These are phyloP conservation scores for Petrocephalus zakoni DNA, from an alignment of 2,113 vertebrate genomes.

Conservation along the genomic window DNA sequence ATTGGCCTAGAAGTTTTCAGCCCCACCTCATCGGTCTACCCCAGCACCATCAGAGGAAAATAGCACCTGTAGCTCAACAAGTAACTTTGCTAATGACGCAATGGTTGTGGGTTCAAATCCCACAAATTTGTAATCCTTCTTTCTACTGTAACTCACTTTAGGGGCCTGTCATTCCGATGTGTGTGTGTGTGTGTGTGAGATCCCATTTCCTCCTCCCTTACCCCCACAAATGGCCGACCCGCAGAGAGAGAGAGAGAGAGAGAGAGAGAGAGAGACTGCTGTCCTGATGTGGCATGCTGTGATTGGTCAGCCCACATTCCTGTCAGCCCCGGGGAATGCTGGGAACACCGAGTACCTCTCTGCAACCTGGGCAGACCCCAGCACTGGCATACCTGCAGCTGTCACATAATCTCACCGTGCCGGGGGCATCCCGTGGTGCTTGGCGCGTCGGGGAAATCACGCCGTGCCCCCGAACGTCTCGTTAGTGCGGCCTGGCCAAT, in stretches of 20 bases:
- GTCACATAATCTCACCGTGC: neutral
- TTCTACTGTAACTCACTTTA: neutral
- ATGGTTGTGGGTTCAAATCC: neutral
- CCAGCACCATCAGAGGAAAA: neutral
- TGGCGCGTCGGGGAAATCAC: neutral
- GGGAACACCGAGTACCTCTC: slow-evolving; percentile 38
- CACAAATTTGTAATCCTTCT: neutral
- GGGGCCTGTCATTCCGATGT: neutral
- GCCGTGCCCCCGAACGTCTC: neutral
- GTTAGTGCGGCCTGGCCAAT: neutral
- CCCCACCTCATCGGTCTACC: neutral
- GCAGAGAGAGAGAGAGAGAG: slow-evolving; percentile 53
- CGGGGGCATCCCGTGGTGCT: neutral
- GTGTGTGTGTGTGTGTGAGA: neutral
- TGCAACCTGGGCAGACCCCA: slow-evolving; percentile 28
- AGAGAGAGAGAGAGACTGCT: slow-evolving; percentile 59
- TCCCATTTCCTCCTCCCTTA: neutral
- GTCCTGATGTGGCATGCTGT: slow-evolving; percentile 57
- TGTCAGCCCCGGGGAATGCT: slow-evolving; percentile 60
- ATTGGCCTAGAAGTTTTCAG: neutral
- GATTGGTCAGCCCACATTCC: slow-evolving; percentile 65
- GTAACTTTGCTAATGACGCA: neutral
- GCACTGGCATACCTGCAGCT: neutral
- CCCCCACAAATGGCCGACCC: neutral
- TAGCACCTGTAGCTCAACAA: neutral